These are phyloP conservation scores for Poeciliopsis retropinna DNA, from an alignment of 2,113 vertebrate genomes.

Conservation along the genomic window DNA sequence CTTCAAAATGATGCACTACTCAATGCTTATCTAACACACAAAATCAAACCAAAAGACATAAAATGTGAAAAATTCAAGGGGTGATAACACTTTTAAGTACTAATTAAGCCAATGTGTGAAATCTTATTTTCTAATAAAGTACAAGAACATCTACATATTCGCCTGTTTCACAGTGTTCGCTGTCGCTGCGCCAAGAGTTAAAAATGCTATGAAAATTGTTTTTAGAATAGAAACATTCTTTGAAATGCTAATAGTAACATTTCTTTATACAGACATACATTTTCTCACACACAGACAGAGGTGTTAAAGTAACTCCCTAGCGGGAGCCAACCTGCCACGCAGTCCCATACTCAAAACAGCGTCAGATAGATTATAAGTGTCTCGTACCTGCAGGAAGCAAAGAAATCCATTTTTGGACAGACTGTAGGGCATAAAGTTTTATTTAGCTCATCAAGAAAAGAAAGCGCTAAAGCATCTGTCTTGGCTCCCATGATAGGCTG, in stretches of 20 bases:
- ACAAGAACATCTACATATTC: constrained; percentile 2
- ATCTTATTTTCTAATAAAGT: constrained; percentile 4
- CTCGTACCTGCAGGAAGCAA: constrained; percentile 63
- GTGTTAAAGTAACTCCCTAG: constrained; percentile 7
- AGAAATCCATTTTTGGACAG: constrained; percentile 55
- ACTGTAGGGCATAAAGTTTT: constrained; percentile 58
- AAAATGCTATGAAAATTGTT: constrained; percentile 15
- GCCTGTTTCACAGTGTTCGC: neutral
- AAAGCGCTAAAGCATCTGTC: constrained; percentile 44
- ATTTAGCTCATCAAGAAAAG: constrained; percentile 61
- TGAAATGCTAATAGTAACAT: neutral
- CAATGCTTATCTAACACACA: too few relatives aligned
- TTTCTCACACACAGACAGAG: constrained; percentile 1
- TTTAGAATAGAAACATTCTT: neutral
- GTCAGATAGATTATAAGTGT: constrained; percentile 55
- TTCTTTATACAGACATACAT: constrained; percentile 4
- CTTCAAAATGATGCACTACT: too few relatives aligned
- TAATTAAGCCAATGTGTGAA: too few relatives aligned
- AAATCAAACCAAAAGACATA: too few relatives aligned
- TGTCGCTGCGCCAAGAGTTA: neutral
- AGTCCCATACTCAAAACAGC: constrained; percentile 32
- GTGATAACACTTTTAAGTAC: too few relatives aligned
- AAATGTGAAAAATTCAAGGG: too few relatives aligned
- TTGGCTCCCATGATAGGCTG: constrained; percentile 26
- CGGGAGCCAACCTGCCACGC: constrained; percentile 44